Evolutionary conservation across 2,113 vertebrate genomes (phyloP).

Genomic region (Seriola quinqueradiata): DNA sequence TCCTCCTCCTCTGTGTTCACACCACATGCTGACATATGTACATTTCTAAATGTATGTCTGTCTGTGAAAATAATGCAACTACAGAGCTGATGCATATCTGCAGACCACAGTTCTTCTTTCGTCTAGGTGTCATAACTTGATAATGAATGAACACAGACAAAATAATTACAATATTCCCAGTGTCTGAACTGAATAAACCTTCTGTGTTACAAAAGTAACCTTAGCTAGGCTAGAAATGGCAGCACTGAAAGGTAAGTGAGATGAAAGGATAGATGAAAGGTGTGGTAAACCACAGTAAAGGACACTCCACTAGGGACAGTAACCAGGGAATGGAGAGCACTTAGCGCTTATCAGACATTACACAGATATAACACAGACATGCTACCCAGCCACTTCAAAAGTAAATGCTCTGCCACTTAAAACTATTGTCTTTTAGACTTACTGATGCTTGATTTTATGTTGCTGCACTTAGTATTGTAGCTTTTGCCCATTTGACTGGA

Average conservation of each 20-base stretch:
- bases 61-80: background rate
- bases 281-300: slow-evolving; percentile 68
- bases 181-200: background rate
- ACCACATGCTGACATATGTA: background rate
- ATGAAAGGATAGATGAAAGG: slow-evolving; percentile 75
- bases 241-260: slow-evolving; percentile 54
- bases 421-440: slow-evolving; percentile 43
- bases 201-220: slow-evolving; percentile 22
- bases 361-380: slow-evolving; percentile 50
- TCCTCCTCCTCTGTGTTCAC: background rate
- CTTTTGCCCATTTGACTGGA: background rate
- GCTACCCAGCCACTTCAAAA: slow-evolving; percentile 35
- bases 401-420: slow-evolving; percentile 31
- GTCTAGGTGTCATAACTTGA: background rate
- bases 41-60: background rate
- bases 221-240: slow-evolving; percentile 23
- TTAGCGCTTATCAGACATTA: slow-evolving; percentile 62
- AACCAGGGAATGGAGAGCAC: slow-evolving; percentile 63
- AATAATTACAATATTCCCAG: background rate
- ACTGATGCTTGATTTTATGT: background rate
- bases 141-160: background rate
- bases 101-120: background rate
- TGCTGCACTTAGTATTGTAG: background rate
- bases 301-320: slow-evolving; percentile 60
- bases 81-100: background rate